Percentiles rank a stretch among this genome's conserved stretches.
Conservation (phyloP, 2,113 vertebrate genomes). For the Myrmophylax atrothorax region DNA sequence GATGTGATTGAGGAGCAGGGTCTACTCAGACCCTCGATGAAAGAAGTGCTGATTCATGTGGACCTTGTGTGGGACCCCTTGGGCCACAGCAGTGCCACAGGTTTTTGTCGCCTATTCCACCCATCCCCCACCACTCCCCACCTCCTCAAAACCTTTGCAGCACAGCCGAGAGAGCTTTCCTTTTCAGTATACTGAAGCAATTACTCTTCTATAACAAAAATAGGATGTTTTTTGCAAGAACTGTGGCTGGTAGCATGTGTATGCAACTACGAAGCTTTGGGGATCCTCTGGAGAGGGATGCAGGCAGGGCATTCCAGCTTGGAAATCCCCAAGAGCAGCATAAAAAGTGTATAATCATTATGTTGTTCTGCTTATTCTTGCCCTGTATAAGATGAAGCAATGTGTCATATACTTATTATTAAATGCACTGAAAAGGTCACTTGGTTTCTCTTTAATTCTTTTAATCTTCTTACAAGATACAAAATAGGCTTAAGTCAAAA, state of each 20-base stretch:
- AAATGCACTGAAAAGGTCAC: neutral
- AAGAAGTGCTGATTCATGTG: neutral
- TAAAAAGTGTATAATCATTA: neutral
- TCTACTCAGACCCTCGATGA: neutral
- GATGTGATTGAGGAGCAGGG: neutral
- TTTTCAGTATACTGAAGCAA: neutral
- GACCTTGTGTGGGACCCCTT: neutral
- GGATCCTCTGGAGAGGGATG: neutral
- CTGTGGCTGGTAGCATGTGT: neutral
- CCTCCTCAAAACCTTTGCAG: neutral
- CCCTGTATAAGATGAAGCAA: neutral
- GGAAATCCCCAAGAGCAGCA: neutral
- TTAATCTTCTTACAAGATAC: conserved; percentile 39
- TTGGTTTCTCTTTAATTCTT: conserved; percentile 34
- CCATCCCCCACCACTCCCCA: neutral
- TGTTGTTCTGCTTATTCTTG: neutral
- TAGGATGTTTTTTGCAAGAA: neutral
- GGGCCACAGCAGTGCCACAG: neutral
- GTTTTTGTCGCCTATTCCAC: neutral
- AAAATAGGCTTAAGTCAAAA: conserved; percentile 42
- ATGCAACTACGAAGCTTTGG: neutral
- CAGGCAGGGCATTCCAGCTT: neutral
- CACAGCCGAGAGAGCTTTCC: neutral
- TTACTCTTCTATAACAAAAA: neutral
- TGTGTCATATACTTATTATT: neutral